These are phyloP conservation scores for Drosophila sordidula DNA, from an alignment of 2,888 invertebrate genomes.

Conservation along the genomic window DNA sequence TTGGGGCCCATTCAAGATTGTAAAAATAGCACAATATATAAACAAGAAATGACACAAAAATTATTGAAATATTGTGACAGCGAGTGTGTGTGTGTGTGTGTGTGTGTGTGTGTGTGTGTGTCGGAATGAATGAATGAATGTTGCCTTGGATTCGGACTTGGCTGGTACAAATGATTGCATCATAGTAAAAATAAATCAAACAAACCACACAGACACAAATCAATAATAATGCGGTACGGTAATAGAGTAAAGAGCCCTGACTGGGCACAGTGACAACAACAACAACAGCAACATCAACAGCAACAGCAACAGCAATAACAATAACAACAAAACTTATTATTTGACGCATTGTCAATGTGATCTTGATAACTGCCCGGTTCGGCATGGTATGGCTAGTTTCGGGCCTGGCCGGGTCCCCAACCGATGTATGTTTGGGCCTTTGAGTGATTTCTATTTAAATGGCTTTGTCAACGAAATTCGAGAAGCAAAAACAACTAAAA, in stretches of 20 bases:
- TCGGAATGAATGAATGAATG: constrained; percentile 55
- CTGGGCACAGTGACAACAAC: constrained; percentile 19
- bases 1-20: constrained; percentile 19
- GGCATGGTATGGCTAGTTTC: constrained; percentile 20
- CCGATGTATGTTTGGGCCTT: constrained; percentile 9
- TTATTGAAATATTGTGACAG: constrained; percentile 32
- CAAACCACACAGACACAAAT: constrained; percentile 27
- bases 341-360: constrained; percentile 80
- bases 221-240: constrained; percentile 52
- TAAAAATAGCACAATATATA: constrained; percentile 9
- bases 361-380: constrained; percentile 70
- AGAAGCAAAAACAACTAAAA: constrained; percentile 62
- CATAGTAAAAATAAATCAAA: constrained; percentile 61
- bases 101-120: not conserved
- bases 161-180: constrained; percentile 71
- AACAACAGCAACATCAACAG: constrained; percentile 35
- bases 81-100: not conserved
- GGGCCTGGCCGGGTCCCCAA: not conserved
- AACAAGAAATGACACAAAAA: constrained; percentile 12
- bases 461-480: constrained; percentile 81
- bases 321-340: constrained; percentile 66
- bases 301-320: constrained; percentile 29
- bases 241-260: constrained; percentile 61
- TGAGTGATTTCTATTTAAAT: constrained; percentile 83
- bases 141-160: constrained; percentile 43